These are phyloP conservation scores for Pseudoatta argentina DNA, from an alignment of 1,140 invertebrate species.

Conservation along the genomic window DNA sequence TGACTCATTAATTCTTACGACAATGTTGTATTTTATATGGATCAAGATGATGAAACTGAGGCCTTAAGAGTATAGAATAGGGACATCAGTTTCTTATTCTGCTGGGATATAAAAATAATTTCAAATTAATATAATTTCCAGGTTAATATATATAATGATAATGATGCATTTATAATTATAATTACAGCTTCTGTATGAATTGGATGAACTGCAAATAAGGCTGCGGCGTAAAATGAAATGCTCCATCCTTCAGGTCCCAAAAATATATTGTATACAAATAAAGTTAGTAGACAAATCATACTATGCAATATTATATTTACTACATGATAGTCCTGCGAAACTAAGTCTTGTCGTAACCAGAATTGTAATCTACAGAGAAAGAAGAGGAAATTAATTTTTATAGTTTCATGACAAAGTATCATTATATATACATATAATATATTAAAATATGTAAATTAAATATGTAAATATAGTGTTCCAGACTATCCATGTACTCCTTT, in stretches of 20 bases:
- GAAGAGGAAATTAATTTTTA: conserved; percentile 25
- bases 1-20: too few relatives aligned
- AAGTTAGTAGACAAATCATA: conserved; percentile 88
- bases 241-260: conserved; percentile 78
- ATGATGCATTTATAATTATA: conserved; percentile 54
- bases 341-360: conserved; percentile 87
- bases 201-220: conserved; percentile 95
- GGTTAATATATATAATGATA: not conserved
- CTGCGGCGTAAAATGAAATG: conserved; percentile 88
- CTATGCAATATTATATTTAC: conserved; percentile 91
- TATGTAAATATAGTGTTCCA: too few relatives aligned
- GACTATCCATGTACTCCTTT: too few relatives aligned
- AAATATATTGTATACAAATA: conserved; percentile 87
- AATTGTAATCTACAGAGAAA: conserved; percentile 89
- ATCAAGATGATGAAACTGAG: too few relatives aligned
- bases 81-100: not conserved
- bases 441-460: too few relatives aligned
- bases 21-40: too few relatives aligned
- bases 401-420: not conserved
- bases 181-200: conserved; percentile 92
- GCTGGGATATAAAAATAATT: not conserved
- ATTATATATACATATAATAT: not conserved
- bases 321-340: conserved; percentile 91
- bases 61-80: too few relatives aligned
- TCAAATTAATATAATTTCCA: not conserved